Evolutionary conservation across 1,140 invertebrate genomes (phyloP).

Genomic region (Dufourea novaeangliae): DNA sequence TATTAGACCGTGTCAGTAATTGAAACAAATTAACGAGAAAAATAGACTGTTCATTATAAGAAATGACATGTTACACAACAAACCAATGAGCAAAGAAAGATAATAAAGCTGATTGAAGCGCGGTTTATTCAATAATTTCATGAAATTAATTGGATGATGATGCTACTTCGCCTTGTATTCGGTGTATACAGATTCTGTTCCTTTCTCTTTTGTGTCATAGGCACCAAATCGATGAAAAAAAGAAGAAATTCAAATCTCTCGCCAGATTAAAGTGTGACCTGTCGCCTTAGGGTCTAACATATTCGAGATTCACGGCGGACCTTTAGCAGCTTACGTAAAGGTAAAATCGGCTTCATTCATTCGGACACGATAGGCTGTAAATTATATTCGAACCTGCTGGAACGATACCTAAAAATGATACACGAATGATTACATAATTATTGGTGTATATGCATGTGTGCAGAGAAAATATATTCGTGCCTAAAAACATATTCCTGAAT

Average conservation of each 20-base stretch:
- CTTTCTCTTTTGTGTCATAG: background rate
- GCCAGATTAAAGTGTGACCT: background rate
- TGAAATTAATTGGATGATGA: background rate
- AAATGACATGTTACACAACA: background rate
- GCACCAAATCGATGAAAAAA: background rate
- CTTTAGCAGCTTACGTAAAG: slow-evolving; percentile 29
- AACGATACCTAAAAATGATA: slow-evolving; percentile 35
- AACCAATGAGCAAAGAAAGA: background rate
- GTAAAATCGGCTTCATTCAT: slow-evolving; percentile 40
- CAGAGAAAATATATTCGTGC: background rate
- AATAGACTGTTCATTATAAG: background rate
- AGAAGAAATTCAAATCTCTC: slow-evolving; percentile 6
- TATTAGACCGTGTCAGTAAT: background rate
- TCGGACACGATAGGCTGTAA: slow-evolving; percentile 19
- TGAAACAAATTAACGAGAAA: background rate
- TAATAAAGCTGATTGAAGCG: too few species aligned
- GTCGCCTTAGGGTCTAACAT: slow-evolving; percentile 4
- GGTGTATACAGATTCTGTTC: too few species aligned
- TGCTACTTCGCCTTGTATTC: too few species aligned
- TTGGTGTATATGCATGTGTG: too few species aligned
- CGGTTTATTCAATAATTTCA: background rate
- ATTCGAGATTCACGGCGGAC: background rate
- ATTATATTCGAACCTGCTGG: slow-evolving; percentile 29
- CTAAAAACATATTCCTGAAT: background rate
- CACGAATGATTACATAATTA: slow-evolving; percentile 18